These are phyloP conservation scores for Labia minor DNA, from an alignment of 2,888 invertebrate species.

Conservation along the genomic window DNA sequence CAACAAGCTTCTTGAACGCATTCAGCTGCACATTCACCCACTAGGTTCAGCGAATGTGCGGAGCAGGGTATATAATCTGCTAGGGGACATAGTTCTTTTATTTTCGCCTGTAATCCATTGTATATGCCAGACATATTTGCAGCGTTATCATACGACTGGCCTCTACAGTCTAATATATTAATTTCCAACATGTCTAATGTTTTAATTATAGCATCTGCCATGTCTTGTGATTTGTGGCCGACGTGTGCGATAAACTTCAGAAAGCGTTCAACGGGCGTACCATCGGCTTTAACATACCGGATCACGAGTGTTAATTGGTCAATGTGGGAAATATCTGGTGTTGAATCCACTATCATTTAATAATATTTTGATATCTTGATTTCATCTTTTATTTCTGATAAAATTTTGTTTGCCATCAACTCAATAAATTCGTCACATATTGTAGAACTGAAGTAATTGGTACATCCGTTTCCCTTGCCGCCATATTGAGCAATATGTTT, in stretches of 20 bases:
- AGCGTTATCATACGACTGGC: conserved; percentile 31
- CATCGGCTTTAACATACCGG: not conserved
- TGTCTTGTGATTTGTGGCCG: conserved; percentile 26
- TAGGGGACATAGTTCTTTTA: conserved; percentile 25
- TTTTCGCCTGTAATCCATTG: conserved; percentile 27
- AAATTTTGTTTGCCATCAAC: no score
- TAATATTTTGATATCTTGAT: no score
- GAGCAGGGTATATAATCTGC: conserved; percentile 26
- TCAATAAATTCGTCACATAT: no score
- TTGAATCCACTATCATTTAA: not conserved
- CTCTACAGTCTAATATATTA: conserved; percentile 28
- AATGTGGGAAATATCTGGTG: not conserved
- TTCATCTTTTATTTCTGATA: no score
- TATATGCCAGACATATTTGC: conserved; percentile 29
- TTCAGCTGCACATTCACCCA: conserved; percentile 26
- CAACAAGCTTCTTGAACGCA: conserved; percentile 25
- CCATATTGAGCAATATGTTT: no score
- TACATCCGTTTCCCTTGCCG: no score
- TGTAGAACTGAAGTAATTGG: no score
- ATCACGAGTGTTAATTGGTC: not conserved
- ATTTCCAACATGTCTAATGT: conserved; percentile 22
- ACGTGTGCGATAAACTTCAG: conserved; percentile 24
- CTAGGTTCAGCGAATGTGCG: conserved; percentile 28
- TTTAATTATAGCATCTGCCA: conserved; percentile 24
- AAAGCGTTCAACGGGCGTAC: conserved; percentile 22